Evolutionary conservation across 2,888 invertebrate species (phyloP), one percentile per base, ranked within the genome.

Genomic region (Theristus sp.): DNA sequence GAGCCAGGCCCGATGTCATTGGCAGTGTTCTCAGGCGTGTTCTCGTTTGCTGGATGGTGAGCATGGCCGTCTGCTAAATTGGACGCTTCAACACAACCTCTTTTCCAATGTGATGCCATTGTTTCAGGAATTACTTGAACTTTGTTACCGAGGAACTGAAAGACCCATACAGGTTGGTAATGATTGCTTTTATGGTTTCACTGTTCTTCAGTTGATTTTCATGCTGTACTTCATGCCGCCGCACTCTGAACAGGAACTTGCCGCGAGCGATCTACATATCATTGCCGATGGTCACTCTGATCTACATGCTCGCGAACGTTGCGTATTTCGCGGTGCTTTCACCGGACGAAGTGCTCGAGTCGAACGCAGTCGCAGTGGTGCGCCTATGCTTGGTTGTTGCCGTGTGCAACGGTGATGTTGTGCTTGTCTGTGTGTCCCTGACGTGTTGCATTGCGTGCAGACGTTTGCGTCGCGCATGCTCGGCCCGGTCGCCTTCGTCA

Each of bases 211-310:
- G 6, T 38, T n/a, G n/a, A n/a, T n/a, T n/a, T n/a, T 38, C 38
- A 38, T 13, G 17, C 38, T 38, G 10, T 6, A 38, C 17, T 38
- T 38, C 10, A 38, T 13, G 10, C 38, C 38, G 38, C 10, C 38
- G 38, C 10, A 6, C 6, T 13, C 6, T 38, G 38, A 38, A 38
- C 80, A 89, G 89, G 77, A 90, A 91, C 78, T 79, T 93, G 62
- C 91, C 91, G 0, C 81, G 86, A 58, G 90, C 91, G 24, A 90
- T 91, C 73, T 89, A 88, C 84, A 87, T 91, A 68, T 89, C 89
- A 1, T 83, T 91, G 79, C 89, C 90, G 0, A 77, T 87, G 71
- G 90, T 91, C 63, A 91, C 90, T 0, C 79, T 82, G 56, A 85
- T 91, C 64, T 93, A 93, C 76, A 86, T 88, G 61, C 75, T 89